These are phyloP conservation scores for Enoplosus armatus DNA, from an alignment of 2,797 vertebrate species.

Conservation along the genomic window DNA sequence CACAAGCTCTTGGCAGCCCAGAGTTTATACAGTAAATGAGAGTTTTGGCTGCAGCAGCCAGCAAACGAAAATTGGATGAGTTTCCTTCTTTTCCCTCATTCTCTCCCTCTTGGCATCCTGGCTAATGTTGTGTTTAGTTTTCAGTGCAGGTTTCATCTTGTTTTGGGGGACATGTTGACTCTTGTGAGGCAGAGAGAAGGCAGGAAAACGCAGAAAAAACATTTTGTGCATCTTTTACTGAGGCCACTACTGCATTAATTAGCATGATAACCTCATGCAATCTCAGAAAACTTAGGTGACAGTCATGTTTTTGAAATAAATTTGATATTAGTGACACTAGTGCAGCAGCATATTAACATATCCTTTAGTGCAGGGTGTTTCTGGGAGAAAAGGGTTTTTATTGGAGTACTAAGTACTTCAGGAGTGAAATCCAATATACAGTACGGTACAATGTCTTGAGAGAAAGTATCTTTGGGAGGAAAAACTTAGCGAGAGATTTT, in stretches of 20 bases:
- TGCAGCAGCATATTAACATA: background rate
- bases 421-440: background rate
- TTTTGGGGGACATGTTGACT: constrained; percentile 61
- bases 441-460: background rate
- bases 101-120: constrained; percentile 62
- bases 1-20: constrained; percentile 64
- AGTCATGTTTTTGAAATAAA: background rate
- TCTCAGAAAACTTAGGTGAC: background rate
- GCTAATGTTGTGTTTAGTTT: constrained; percentile 69
- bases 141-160: constrained; percentile 62
- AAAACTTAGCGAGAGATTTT: no score
- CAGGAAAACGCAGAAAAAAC: constrained; percentile 10
- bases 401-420: background rate
- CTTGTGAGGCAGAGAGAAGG: constrained; percentile 18
- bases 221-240: background rate
- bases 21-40: constrained; percentile 78
- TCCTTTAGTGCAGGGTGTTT: background rate
- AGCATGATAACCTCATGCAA: background rate
- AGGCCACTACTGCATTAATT: background rate
- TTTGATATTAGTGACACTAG: background rate
- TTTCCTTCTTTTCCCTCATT: constrained; percentile 52
- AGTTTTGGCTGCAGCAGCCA: constrained; percentile 70
- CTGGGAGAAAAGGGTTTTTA: background rate
- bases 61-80: constrained; percentile 72
- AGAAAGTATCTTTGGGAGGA: background rate